Conservation (phyloP, 2,888 invertebrate genomes). For the Clistopyga incitator region DNA sequence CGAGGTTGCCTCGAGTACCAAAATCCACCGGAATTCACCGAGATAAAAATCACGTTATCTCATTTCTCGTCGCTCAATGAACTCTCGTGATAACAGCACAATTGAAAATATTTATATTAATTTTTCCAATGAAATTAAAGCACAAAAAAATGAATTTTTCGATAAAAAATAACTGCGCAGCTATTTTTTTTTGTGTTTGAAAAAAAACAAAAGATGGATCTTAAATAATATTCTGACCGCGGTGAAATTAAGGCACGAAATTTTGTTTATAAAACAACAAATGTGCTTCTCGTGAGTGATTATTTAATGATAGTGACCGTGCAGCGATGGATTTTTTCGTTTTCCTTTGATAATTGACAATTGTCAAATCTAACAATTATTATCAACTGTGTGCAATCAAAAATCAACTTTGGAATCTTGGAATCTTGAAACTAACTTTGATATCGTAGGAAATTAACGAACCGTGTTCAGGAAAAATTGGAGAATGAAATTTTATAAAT, state of each 20-base stretch:
- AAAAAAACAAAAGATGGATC: too few species aligned
- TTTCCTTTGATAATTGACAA: too few species aligned
- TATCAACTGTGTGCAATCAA: neutral
- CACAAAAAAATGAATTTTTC: neutral
- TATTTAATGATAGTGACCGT: neutral
- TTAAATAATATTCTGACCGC: too few species aligned
- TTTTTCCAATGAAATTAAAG: neutral
- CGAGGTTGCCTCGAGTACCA: neutral
- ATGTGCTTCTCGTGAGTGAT: neutral
- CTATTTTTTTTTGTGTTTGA: too few species aligned
- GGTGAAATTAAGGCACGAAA: too few species aligned
- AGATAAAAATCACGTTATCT: neutral
- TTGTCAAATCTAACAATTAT: neutral
- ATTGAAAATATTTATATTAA: neutral
- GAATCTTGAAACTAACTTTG: neutral
- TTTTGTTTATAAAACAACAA: too few species aligned
- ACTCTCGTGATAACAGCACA: neutral
- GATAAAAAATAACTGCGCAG: neutral
- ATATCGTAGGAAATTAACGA: neutral
- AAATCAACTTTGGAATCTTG: too few species aligned
- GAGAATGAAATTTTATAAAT: neutral
- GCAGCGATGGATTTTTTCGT: too few species aligned
- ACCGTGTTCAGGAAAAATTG: neutral
- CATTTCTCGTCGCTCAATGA: neutral
- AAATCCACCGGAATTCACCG: neutral